Evolutionary conservation across 2,888 invertebrate genomes (phyloP), one percentile per base, ranked within the genome.

Genomic region (Luperina testacea): DNA sequence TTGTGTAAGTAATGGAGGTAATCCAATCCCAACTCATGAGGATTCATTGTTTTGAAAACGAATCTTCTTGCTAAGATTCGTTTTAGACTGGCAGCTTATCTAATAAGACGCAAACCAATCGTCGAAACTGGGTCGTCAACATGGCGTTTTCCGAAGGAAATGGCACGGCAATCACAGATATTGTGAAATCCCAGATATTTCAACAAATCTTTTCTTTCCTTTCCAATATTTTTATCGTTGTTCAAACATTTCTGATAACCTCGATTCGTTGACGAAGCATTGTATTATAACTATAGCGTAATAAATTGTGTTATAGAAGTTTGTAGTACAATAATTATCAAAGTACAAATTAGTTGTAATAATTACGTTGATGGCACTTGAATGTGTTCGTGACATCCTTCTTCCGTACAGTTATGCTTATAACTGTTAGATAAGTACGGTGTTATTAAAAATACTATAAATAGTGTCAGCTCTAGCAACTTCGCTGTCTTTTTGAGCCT

Each of bases 161-260:
- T 64, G 63, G 15, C 69, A 75, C 13, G 6, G 9, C 27, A 73
- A n/a, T 53, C 68, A 17, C 61, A 72, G 59, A 72, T 77, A 71
- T 88, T 77, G 65, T 61, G 82, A 71, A 82, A 81, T 73, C 42
- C 73, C 67, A 70, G 68, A 80, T 65, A 51, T 42, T 75, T 75
- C 51, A 61, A 72, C 61, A 67, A 75, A 80, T 84, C 76, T 80
- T 74, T 83, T 77, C 71, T 67, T 81, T 85, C 83, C 80, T 80
- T 86, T 83, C 72, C 70, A 81, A 81, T 85, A 81, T 68, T 79
- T 79, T 85, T 89, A 89, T 89, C 89, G 32, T 48, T 80, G 70
- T 75, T 70, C 80, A 87, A 87, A 88, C 64, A 73, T 78, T 71
- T 32, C 78, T 82, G 89, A 89, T 89, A 89, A 89, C 87, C 86